Base-by-base conservation (phyloP, 2,113 vertebrate species). In the Archilochus colubris region DNA sequence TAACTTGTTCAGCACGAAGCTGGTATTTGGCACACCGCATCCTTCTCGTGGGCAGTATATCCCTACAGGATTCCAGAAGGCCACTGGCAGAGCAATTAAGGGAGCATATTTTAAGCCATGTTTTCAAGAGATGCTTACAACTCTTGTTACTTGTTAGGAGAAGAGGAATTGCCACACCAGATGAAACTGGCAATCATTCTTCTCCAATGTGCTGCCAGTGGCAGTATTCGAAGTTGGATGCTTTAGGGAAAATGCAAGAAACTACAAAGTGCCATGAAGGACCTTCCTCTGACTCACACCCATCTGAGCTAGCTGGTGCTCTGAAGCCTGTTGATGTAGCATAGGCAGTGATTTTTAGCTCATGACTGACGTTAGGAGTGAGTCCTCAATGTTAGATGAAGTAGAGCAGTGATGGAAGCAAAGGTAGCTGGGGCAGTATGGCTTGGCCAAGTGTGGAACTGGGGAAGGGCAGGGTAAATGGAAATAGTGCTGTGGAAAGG, bases 51-150 rank as follows among this genome's bases (percentile, higher is more conserved):
- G 38, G 22, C n/a, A 62, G 44, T n/a, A 22, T 12, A 19, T 82
- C 69, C 25, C 68, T 88, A 28, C 46, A 53, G 66, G 66, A 54
- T 78, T 64, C 67, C 43, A 78, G 66, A 66, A 81, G 27, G 58
- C 22, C 79, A 28, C 73, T 83, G 84, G 75, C 62, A 79, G 55
- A 91, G 55, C 73, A 81, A 40, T 88, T 75, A 90, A 59, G 40
- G 20, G 27, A 89, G 78, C 28, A 48, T 67, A 64, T 78, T 92
- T 84, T 75, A 68, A 54, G 33, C 74, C 61, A 18, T 61, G 33
- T 48, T 88, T 94, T 87, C 2, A 1, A 78, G 53, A 86, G 73
- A 61, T 55, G 30, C 40, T 70, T 75, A 24, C 40, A 69, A 31
- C 33, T 75, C 33, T 54, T 2, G 1, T 61, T 61, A 51, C 57